Evolutionary conservation across 1,140 invertebrate species (phyloP), one percentile per base, ranked within the genome.

Genomic region (Antheraea pernyi): DNA sequence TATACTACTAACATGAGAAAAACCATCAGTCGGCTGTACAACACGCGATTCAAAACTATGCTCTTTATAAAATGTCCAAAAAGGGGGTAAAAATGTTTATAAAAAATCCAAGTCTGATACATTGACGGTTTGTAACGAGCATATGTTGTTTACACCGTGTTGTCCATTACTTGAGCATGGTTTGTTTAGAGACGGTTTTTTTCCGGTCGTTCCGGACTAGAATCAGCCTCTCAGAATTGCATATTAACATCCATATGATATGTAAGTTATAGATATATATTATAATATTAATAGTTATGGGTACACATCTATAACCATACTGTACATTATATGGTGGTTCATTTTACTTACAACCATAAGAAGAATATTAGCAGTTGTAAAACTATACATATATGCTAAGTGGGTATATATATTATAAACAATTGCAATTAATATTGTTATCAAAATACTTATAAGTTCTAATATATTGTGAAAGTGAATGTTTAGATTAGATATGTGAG

Each of bases 371-470:
- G 79, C 72, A 72, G 75, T 83, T 13, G 16, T 53, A 53, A 86
- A 65, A 42, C 59, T 18, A 37, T 73, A 84, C 78, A 81, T 86
- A 86, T 79, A 84, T 82, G 80, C 80, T 86, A 85, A 84, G 75
- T 80, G 13, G 19, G 7, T 60, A 60, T 30, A 22, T 19, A 60
- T 30, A 60, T 19, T 36, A 83, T 79, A 87, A 89, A 78, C 72
- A 91, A 89, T 88, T 81, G 82, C 83, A 81, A 84, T 88, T 83
- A 91, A 91, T 88, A 89, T 86, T 82, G 77, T 82, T 91, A 91
- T 91, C 89, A 91, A 91, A 91, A 91, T 84, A 83, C 86, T 13
- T 53, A 53, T 89, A 8, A 89, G 63, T 76, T 77, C 84, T 89
- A 89, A 84, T 18, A 72, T 74, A 85, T 84, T 72, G 83, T 88